These are phyloP conservation scores for Coremacera marginata DNA, from an alignment of 2,888 invertebrate species.

Conservation along the genomic window DNA sequence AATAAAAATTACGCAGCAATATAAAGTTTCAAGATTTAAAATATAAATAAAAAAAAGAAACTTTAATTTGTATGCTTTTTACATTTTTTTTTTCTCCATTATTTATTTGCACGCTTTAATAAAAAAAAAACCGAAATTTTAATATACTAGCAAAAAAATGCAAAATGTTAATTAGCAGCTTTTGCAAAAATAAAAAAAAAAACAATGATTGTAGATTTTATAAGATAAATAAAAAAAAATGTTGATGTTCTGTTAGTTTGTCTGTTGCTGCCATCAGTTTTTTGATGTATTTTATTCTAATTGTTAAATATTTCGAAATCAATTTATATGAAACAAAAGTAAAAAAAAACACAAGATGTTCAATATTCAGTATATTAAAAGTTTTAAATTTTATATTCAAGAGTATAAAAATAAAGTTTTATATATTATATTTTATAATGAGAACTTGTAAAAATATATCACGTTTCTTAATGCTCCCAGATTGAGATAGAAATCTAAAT, in stretches of 20 bases:
- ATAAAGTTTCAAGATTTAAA: too few relatives aligned
- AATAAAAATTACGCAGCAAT: not conserved
- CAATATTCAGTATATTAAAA: not conserved
- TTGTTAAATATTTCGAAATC: slow-evolving; percentile 28
- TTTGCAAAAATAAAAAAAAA: not conserved
- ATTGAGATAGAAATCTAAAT: not conserved
- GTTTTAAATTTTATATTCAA: not conserved
- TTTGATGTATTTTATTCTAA: too few relatives aligned
- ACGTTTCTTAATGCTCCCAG: slow-evolving; percentile 9
- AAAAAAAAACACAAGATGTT: not conserved
- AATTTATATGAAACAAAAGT: slow-evolving; percentile 21
- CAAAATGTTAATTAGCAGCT: too few relatives aligned
- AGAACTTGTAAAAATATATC: not conserved
- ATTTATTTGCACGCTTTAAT: not conserved
- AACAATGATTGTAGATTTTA: slow-evolving; percentile 1
- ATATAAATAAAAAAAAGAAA: not conserved
- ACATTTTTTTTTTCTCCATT: slow-evolving; percentile 5
- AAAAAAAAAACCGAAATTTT: too few relatives aligned
- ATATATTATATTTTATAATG: not conserved
- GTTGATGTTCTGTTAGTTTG: slow-evolving; percentile 1
- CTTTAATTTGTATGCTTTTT: not conserved
- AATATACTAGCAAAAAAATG: not conserved
- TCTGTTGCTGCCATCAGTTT: too few relatives aligned
- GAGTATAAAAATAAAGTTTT: not conserved
- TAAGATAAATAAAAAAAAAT: not conserved